Base-by-base conservation (phyloP, 2,113 vertebrate genomes). In the Elgaria multicarinata region DNA sequence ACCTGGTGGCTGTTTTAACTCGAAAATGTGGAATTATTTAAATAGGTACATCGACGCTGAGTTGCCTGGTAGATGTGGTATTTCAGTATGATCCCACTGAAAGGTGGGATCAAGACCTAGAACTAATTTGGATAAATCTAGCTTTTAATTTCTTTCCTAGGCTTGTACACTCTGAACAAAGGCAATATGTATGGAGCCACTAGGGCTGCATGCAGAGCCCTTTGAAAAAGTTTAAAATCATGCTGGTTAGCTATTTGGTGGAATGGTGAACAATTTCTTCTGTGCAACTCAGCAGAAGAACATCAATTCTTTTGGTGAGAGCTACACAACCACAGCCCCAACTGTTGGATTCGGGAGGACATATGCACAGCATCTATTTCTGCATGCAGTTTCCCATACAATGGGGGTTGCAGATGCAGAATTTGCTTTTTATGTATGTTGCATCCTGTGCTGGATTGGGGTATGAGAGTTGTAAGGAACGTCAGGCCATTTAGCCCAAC, bases 1-100 rank as follows among this genome's bases (percentile, higher is more conserved):
- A 96, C 95, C 95, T 96, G 93, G 93, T 97, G 95, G 96, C 74
- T 90, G 3, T 79, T 86, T 86, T 79, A 83, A 74, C 53, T 42
- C 77, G 6, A 76, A 82, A 86, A 58, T 58, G n/a, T 64, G 88
- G 14, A 85, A 85, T 89, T 28, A 62, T 62, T 20, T 18, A 22
- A 62, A 62, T 62, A 62, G 18, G 4, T 20, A 22, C 18, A 62
- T 62, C 20, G 58, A 62, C 22, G 58, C 58, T 62, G 58, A 62
- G 72, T 36, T 53, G 53, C n/a, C 14, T 53, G 86, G 14, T 3
- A 22, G 16, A 85, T 74, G 39, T 86, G 36, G 16, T 85, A 87
- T 24, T 13, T 69, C 24, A 7, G 16, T 74, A 7, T 22, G 50
- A 16, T 0, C 2, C 16, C 79, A 53, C 5, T 10, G 82, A 76